Conservation (phyloP, 2,113 vertebrate species). For the Nipponia nippon region DNA sequence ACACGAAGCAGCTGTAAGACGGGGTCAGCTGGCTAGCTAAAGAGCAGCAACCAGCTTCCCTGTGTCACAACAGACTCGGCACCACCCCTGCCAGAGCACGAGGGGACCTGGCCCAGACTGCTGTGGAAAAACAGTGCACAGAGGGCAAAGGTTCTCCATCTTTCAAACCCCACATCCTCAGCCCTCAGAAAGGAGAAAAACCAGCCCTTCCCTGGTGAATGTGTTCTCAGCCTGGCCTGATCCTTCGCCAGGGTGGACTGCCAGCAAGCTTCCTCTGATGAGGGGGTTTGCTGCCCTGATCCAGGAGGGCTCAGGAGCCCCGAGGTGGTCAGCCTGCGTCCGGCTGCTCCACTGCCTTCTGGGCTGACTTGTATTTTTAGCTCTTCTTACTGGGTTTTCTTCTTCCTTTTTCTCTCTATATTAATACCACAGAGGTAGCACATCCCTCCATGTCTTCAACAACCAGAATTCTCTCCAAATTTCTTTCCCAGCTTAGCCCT, state of each 20-base stretch:
- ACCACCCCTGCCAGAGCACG: fast-evolving
- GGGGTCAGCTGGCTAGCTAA: not conserved
- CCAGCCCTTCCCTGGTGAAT: not conserved
- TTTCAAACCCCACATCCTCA: not conserved
- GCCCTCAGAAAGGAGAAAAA: not conserved
- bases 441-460: not conserved
- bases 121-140: not conserved
- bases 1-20: fast-evolving
- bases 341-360: not conserved
- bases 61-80: not conserved
- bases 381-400: not conserved
- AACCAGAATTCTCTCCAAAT: not conserved
- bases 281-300: not conserved
- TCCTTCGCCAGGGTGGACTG: not conserved
- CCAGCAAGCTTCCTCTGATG: not conserved
- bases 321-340: not conserved
- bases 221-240: not conserved
- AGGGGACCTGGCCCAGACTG: no score
- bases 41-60: not conserved
- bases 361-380: not conserved
- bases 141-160: not conserved
- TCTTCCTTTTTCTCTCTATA: not conserved
- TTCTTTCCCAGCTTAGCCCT: not conserved
- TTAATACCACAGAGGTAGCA: not conserved
- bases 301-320: not conserved